Base-by-base conservation (phyloP, 2,797 vertebrate species). In the Tinamus major region DNA sequence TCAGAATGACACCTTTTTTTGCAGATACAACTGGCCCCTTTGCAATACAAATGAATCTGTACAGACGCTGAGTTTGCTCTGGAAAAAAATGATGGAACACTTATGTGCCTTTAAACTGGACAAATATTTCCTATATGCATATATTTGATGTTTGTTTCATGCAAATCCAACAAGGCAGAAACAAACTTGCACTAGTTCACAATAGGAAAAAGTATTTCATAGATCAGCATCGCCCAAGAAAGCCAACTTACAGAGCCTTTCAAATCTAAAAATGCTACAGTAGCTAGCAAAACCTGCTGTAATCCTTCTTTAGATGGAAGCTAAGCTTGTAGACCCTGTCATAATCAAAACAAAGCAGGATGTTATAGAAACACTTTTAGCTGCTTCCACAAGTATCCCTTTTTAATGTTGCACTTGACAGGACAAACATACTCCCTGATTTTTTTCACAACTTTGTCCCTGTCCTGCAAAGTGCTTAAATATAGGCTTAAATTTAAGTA, bases 401-500 rank as follows among this genome's bases (percentile, higher is more conserved):
- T 90, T 51, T 68, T 67, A 61, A 86, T 6, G 37, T 70, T 80
- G 88, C 53, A 79, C 49, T 51, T 85, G 37, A 94, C 92, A 94
- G 15, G 65, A 68, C 20, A 2, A 29, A 84, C 62, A 8, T 1
- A 7, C 6, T 86, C 15, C 20, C 67, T 67, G 69, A 44, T 15
- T 84, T 29, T 78, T 29, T 78, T 24, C 5, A 84, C 37, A 4
- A 75, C 35, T 55, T 74, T 87, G 85, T 61, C 61, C 72, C 68
- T 74, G 58, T 42, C 56, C 51, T 53, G 44, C 1, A 3, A 84
- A 88, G 53, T 5, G 1, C 21, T 89, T 89, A 62, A 67, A 86
- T 20, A 1, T 8, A 70, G 76, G 31, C 51, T 49, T 67, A 82
- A 77, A 74, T 88, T 81, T 67, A 89, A 16, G n/a, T 18, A 56